A percentile compares a stretch with the other conserved stretches of the same genome.
Conservation (phyloP, 2,797 vertebrate genomes). For the Pangasius larnaudii region DNA sequence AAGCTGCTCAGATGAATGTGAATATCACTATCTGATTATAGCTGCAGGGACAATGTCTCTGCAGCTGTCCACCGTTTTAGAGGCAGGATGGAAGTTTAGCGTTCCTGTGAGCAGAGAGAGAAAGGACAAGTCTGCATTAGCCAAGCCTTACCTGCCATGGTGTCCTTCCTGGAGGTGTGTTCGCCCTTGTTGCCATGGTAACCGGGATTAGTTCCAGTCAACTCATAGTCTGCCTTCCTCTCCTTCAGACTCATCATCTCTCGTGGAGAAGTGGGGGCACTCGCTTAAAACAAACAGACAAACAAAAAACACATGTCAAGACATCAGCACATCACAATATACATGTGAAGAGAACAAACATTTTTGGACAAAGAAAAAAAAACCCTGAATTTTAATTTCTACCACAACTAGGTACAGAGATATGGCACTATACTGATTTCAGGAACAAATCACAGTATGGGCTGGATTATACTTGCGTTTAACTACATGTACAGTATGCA, state of each 20-base stretch:
- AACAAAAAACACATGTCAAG: slow-evolving; percentile 27
- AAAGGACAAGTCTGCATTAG: background rate
- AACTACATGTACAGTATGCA: background rate
- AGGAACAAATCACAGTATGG: background rate
- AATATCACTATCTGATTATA: background rate
- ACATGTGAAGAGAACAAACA: background rate
- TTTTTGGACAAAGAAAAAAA: background rate
- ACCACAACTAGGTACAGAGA: background rate
- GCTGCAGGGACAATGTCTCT: background rate
- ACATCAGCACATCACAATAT: background rate
- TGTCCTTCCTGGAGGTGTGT: slow-evolving; percentile 95
- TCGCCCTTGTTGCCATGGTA: slow-evolving; percentile 95
- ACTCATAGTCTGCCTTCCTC: slow-evolving; percentile 95
- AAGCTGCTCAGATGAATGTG: background rate
- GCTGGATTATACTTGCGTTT: background rate
- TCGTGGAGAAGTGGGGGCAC: slow-evolving; percentile 95
- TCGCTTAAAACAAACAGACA: slow-evolving; percentile 76
- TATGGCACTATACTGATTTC: background rate
- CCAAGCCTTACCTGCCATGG: slow-evolving; percentile 84
- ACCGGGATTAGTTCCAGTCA: slow-evolving; percentile 87
- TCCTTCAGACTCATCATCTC: slow-evolving; percentile 98
- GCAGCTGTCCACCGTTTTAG: no score
- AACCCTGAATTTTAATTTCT: background rate
- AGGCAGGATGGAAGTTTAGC: background rate
- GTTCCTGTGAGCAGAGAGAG: background rate